Percentiles rank a stretch among this genome's conserved stretches.
phyloP scores from a whole-genome alignment of 2,888 invertebrate species.

The Aphidoletes aphidimyza region DNA sequence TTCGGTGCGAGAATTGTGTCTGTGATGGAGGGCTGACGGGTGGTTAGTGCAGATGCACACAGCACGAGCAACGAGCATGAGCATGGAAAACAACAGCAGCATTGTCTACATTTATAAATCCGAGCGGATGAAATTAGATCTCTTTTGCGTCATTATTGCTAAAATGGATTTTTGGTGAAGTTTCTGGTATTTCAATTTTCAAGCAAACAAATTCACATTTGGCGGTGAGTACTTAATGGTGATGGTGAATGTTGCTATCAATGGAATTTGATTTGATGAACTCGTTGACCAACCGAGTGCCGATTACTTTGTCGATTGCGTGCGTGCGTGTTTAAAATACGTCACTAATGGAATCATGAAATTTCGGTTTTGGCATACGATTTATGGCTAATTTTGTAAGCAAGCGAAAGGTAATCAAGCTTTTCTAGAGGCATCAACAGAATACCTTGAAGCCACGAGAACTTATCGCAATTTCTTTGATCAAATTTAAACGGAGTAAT shows the following conservation, averaged over 20 bases:
- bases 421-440: neutral
- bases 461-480: constrained; percentile 30
- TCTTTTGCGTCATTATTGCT: constrained; percentile 41
- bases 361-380: neutral
- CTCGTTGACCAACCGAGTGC: no score
- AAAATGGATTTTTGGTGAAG: constrained; percentile 48
- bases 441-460: neutral
- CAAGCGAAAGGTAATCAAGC: neutral
- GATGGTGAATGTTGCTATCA: neutral
- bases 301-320: no score
- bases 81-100: neutral
- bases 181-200: constrained; percentile 42
- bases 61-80: no score
- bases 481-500: constrained; percentile 22
- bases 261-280: neutral
- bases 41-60: no score
- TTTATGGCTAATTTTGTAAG: constrained; percentile 49
- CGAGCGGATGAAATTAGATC: constrained; percentile 42
- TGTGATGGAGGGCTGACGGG: neutral
- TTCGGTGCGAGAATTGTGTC: no score
- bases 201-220: constrained; percentile 41
- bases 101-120: constrained; percentile 44
- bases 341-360: constrained; percentile 42
- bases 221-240: neutral
- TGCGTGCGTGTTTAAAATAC: constrained; percentile 3